phyloP scores from a whole-genome alignment of 2,888 invertebrate species.

The Trichopria drosophilae region DNA sequence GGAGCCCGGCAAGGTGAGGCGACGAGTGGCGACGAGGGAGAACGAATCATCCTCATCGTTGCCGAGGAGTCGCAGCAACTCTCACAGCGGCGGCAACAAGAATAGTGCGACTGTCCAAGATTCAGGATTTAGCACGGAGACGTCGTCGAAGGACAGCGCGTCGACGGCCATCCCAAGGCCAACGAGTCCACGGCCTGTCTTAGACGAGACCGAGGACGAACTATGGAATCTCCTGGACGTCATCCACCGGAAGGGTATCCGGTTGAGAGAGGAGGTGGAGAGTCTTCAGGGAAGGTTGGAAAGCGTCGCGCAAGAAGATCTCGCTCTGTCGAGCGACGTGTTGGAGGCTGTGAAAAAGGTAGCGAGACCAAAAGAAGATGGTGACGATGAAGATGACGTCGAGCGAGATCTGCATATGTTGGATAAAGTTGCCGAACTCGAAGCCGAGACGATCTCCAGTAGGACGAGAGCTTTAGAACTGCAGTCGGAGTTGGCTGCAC shows the following conservation, averaged over 20 bases:
- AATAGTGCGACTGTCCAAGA: slow-evolving; percentile 74
- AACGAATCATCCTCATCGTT: slow-evolving; percentile 57
- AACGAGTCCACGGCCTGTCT: slow-evolving; percentile 51
- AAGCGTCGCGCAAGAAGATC: slow-evolving; percentile 51
- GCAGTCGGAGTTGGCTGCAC: slow-evolving; percentile 66
- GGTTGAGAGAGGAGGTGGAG: slow-evolving; percentile 72
- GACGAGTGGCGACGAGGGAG: slow-evolving; percentile 60
- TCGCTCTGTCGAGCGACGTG: slow-evolving; percentile 51
- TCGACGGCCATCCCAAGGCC: slow-evolving; percentile 62
- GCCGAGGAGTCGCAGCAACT: slow-evolving; percentile 68
- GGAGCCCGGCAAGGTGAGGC: slow-evolving; percentile 79
- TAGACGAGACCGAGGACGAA: slow-evolving; percentile 73
- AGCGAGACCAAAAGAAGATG: slow-evolving; percentile 31
- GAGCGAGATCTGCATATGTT: slow-evolving; percentile 71
- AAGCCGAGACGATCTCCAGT: slow-evolving; percentile 72
- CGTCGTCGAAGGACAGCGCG: slow-evolving; percentile 77
- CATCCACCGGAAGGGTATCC: slow-evolving; percentile 77
- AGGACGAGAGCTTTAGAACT: slow-evolving; percentile 69
- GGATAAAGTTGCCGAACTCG: slow-evolving; percentile 75
- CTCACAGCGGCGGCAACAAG: slow-evolving; percentile 65
- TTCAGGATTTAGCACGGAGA: slow-evolving; percentile 89
- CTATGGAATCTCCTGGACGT: slow-evolving; percentile 84
- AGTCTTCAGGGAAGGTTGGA: slow-evolving; percentile 64
- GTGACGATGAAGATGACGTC: slow-evolving; percentile 40
- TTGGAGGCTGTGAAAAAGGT: slow-evolving; percentile 53